Evolutionary conservation across 2,888 invertebrate species (phyloP).

Genomic region (Leptinotarsa rubiginosa): DNA sequence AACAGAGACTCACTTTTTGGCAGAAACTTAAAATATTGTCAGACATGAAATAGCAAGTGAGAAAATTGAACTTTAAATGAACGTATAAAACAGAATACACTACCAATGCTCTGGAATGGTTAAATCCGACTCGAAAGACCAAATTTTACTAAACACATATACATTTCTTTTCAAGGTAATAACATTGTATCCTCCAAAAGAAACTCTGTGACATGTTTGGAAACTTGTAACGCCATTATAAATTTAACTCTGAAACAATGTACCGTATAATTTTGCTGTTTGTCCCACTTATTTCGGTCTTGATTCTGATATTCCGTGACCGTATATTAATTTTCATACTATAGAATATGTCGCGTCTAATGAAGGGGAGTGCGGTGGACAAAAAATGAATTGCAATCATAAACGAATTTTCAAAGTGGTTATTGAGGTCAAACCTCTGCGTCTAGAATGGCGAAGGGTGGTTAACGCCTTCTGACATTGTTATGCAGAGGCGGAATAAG

Average conservation of each 20-base stretch:
- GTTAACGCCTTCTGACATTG: constrained; percentile 26
- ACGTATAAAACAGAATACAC: no score
- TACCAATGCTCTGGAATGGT: background rate
- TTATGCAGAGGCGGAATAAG: constrained; percentile 22
- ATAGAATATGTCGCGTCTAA: constrained; percentile 25
- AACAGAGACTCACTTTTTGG: no score
- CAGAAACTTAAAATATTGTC: no score
- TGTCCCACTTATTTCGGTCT: constrained; percentile 39
- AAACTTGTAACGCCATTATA: constrained; percentile 17
- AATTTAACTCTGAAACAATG: constrained; percentile 19
- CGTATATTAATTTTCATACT: constrained; percentile 36
- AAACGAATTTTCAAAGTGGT: constrained; percentile 33
- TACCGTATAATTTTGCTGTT: constrained; percentile 31
- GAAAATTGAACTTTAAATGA: no score
- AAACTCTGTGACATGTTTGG: constrained; percentile 4
- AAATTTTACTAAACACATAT: background rate
- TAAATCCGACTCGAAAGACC: background rate
- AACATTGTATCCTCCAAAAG: background rate
- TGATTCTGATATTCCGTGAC: constrained; percentile 42
- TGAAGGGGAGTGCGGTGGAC: background rate
- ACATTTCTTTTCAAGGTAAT: background rate
- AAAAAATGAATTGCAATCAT: constrained; percentile 33
- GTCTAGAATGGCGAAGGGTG: constrained; percentile 23
- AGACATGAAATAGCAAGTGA: no score
- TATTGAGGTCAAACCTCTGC: constrained; percentile 37